Evolutionary conservation across 2,888 invertebrate species (phyloP), one percentile per base, ranked within the genome.

Genomic region (Agrotis puta): DNA sequence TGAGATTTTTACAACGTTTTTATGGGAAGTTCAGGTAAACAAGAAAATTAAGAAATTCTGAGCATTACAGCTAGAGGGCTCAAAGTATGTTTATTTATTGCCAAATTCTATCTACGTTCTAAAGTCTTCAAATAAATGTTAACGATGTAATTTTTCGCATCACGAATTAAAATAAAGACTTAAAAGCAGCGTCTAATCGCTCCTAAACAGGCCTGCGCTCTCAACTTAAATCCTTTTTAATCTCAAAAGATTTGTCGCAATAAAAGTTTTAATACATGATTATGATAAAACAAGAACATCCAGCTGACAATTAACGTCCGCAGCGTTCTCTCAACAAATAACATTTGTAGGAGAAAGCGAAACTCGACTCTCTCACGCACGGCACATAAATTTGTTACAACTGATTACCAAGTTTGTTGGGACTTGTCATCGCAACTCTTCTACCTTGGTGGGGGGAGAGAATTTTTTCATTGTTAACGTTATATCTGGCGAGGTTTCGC

Each of bases 391-490:
- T 95, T 94, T 90, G 93, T 94, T 93, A 93, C 92, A 94, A 93
- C 94, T 95, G 95, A 95, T 95, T 95, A 95, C 92, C 89, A 95
- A 95, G 90, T 95, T 94, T 89, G 89, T 87, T 90, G 88, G 88
- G 89, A 92, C 91, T 93, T 95, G 94, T 95, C 95, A 94, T 93
- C 94, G 83, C 94, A 94, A 95, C 95, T 94, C 94, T 94, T 95
- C 94, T 86, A 94, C 93, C 94, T 93, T 90, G 78, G 86, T 83
- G 79, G 84, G 88, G 88, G 73, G 70, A 70, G 77, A 85, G 88
- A 92, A 88, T 92, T 94, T 94, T 95, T 94, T 94, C 92, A 94
- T 95, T 94, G 93, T 94, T 93, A 90, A 90, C 91, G 90, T 89
- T 93, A 94, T 93, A 93, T 94, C 92, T 92, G 90, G 91, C 90